Conservation (phyloP, 2,888 invertebrate species). For the Sphaeridia pumilis region DNA sequence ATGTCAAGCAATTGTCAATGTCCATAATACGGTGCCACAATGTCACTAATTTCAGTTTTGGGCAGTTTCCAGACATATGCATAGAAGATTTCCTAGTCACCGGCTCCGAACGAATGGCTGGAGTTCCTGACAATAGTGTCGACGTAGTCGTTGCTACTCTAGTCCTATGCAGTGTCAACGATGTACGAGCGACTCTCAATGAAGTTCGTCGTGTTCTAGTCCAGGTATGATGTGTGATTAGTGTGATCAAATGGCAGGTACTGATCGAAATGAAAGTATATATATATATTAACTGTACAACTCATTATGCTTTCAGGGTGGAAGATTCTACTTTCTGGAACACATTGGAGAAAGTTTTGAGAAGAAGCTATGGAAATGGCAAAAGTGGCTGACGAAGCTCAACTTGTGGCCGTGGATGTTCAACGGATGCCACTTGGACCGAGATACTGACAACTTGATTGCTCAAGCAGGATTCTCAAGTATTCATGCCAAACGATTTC, state of each 20-base stretch:
- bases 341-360: slow-evolving; percentile 35
- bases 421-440: slow-evolving; percentile 36
- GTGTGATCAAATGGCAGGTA: no score
- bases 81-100: slow-evolving; percentile 30
- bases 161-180: slow-evolving; percentile 37
- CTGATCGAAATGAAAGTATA: no score
- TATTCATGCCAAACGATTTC: slow-evolving; percentile 29
- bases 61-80: slow-evolving; percentile 30
- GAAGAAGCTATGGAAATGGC: slow-evolving; percentile 26
- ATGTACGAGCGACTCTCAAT: slow-evolving; percentile 31
- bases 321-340: slow-evolving; percentile 37
- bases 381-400: slow-evolving; percentile 28
- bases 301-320: slow-evolving; percentile 34
- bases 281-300: no score
- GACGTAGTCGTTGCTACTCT: slow-evolving; percentile 37
- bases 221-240: no score
- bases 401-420: slow-evolving; percentile 36
- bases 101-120: slow-evolving; percentile 34
- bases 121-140: slow-evolving; percentile 34
- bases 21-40: no score
- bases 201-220: slow-evolving; percentile 37
- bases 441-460: slow-evolving; percentile 30
- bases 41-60: no score
- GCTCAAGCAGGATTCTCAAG: slow-evolving; percentile 30
- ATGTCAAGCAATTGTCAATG: no score